A percentile compares a stretch with the other conserved stretches of the same genome.
phyloP scores from a whole-genome alignment of 2,888 invertebrate genomes.

The Thalpophila matura region DNA sequence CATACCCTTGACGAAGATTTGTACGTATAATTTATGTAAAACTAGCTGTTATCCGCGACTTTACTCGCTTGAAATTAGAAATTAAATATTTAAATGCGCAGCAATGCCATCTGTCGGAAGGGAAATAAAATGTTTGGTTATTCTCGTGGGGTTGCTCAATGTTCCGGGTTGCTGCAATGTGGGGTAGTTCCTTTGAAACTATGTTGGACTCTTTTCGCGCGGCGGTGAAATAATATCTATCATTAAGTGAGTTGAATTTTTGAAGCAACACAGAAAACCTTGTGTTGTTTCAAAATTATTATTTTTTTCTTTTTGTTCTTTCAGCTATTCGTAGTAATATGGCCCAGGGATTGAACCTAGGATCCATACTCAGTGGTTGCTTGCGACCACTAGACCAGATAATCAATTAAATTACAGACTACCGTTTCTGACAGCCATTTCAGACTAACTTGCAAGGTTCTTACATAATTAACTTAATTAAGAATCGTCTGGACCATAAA shows the following conservation, averaged over 20 bases:
- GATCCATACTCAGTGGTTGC: too few species aligned
- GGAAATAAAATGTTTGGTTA: conserved; percentile 55
- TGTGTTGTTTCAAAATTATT: too few species aligned
- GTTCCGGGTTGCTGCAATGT: conserved; percentile 40
- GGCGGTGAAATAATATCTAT: not conserved
- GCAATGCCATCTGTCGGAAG: conserved; percentile 58
- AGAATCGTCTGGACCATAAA: too few species aligned
- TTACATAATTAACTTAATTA: too few species aligned
- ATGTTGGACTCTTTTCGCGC: not conserved
- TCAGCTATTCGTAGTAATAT: too few species aligned
- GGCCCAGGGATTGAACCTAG: too few species aligned
- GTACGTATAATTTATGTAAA: conserved; percentile 62
- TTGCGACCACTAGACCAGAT: too few species aligned
- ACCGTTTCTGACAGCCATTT: too few species aligned
- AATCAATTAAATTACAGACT: too few species aligned
- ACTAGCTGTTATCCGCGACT: conserved; percentile 62
- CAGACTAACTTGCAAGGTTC: too few species aligned
- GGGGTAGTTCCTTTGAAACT: conserved; percentile 26
- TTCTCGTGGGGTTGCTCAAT: conserved; percentile 49
- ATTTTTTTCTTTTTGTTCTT: too few species aligned
- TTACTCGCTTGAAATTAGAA: conserved; percentile 60
- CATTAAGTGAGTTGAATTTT: not conserved
- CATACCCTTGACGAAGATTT: conserved; percentile 59
- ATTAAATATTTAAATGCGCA: conserved; percentile 61
- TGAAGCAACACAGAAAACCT: too few species aligned